Evolutionary conservation across 2,888 invertebrate genomes (phyloP).

Genomic region (Euplexia lucipara): DNA sequence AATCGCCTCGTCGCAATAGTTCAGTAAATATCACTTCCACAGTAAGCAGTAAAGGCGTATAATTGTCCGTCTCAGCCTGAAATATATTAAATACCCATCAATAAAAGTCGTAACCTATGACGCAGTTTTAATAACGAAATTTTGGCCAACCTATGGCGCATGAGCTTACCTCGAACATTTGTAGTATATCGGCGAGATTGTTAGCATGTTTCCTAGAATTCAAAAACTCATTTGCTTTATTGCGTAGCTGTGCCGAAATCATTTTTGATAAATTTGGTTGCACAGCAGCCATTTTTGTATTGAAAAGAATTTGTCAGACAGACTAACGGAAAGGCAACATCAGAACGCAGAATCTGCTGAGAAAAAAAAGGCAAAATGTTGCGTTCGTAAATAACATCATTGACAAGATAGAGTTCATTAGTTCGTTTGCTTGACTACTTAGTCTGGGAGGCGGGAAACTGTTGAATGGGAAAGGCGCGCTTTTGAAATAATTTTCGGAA

Average conservation of each 20-base stretch:
- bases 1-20: slow-evolving; percentile 92
- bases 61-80: slow-evolving; percentile 86
- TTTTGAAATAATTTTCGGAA: no score
- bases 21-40: slow-evolving; percentile 94
- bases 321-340: slow-evolving; percentile 60
- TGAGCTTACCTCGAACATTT: slow-evolving; percentile 92
- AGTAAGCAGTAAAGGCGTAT: slow-evolving; percentile 92
- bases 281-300: slow-evolving; percentile 87
- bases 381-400: slow-evolving; percentile 49
- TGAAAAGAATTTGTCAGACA: slow-evolving; percentile 75
- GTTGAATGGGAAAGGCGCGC: no score
- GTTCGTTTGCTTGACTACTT: slow-evolving; percentile 24
- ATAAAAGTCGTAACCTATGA: slow-evolving; percentile 77
- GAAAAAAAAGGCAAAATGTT: slow-evolving; percentile 27
- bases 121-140: slow-evolving; percentile 69
- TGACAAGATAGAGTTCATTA: slow-evolving; percentile 16
- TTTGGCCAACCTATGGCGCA: slow-evolving; percentile 30
- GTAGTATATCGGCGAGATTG: slow-evolving; percentile 92
- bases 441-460: no score
- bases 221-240: slow-evolving; percentile 94
- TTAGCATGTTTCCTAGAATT: slow-evolving; percentile 92
- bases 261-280: slow-evolving; percentile 89
- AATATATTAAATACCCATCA: slow-evolving; percentile 72
- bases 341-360: slow-evolving; percentile 21
- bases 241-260: slow-evolving; percentile 92